phyloP scores from a whole-genome alignment of 2,113 vertebrate species.

The Neoarius graeffei region DNA sequence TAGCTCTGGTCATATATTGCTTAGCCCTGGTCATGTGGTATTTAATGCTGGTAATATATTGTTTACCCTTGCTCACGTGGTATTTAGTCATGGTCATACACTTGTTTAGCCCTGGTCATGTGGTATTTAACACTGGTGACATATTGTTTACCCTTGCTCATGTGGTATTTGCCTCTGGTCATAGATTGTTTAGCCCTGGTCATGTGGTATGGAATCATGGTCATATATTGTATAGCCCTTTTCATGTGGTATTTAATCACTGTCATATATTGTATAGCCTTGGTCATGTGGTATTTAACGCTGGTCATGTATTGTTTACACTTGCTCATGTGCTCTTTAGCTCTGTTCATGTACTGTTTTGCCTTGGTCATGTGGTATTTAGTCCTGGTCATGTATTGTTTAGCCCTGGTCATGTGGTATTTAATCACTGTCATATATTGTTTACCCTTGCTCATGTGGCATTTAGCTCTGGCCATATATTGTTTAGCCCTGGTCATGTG shows the following conservation, averaged over 20 bases:
- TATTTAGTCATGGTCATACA: not conserved
- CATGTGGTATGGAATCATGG: too few relatives aligned
- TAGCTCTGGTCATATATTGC: not conserved
- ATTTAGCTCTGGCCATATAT: not conserved
- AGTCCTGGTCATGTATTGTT: not conserved
- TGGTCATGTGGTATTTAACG: not conserved
- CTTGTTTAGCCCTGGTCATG: not conserved
- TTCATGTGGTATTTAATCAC: too few relatives aligned
- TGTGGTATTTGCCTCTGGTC: too few relatives aligned
- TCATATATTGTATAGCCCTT: too few relatives aligned
- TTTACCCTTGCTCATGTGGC: not conserved
- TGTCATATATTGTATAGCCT: not conserved
- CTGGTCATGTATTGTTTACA: too few relatives aligned
- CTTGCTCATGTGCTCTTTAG: not conserved
- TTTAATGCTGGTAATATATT: not conserved
- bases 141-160: not conserved
- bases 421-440: not conserved
- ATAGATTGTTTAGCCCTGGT: not conserved
- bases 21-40: not conserved
- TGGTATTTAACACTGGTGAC: not conserved
- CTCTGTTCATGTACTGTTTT: too few relatives aligned
- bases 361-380: not conserved
- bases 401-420: not conserved
- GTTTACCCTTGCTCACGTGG: not conserved
- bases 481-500: too few relatives aligned